Percentiles rank a stretch among this genome's conserved stretches.
Conservation (phyloP, 2,888 invertebrate genomes). For the Drosophila buzzatii region DNA sequence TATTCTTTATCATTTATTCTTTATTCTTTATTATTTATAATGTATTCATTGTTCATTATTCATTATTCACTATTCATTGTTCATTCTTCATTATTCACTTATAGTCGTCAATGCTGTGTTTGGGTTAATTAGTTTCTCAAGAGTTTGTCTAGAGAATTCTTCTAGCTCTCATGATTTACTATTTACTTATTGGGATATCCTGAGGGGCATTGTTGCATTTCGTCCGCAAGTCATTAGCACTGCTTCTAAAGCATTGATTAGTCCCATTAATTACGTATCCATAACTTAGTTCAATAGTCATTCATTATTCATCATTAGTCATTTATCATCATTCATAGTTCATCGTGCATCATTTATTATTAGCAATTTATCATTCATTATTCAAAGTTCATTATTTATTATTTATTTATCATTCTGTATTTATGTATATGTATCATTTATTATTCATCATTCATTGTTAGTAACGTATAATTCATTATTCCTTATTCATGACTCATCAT, state of each 20-base stretch:
- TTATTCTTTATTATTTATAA: too few species aligned
- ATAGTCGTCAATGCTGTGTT: constrained; percentile 41
- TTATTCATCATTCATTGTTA: too few species aligned
- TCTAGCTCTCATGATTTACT: constrained; percentile 24
- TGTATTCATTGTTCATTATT: too few species aligned
- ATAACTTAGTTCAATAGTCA: background rate
- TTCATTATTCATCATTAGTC: too few species aligned
- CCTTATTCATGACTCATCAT: too few species aligned
- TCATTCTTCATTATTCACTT: background rate
- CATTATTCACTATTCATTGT: too few species aligned
- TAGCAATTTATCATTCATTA: background rate
- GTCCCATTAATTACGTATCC: constrained; percentile 26
- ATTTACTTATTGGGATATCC: constrained; percentile 22
- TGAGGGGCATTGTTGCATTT: constrained; percentile 59
- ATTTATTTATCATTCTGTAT: too few species aligned
- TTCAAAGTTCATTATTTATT: too few species aligned
- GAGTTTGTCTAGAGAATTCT: constrained; percentile 6
- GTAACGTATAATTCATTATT: background rate
- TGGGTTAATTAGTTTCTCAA: constrained; percentile 58
- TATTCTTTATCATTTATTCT: too few species aligned
- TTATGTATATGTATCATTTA: too few species aligned
- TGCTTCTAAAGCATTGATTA: constrained; percentile 56
- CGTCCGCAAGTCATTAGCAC: constrained; percentile 63
- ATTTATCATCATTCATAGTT: too few species aligned
- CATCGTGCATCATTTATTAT: background rate